Evolutionary conservation across 2,113 vertebrate species (phyloP), one percentile per base, ranked within the genome.

Genomic region (Amphilophus citrinellus): DNA sequence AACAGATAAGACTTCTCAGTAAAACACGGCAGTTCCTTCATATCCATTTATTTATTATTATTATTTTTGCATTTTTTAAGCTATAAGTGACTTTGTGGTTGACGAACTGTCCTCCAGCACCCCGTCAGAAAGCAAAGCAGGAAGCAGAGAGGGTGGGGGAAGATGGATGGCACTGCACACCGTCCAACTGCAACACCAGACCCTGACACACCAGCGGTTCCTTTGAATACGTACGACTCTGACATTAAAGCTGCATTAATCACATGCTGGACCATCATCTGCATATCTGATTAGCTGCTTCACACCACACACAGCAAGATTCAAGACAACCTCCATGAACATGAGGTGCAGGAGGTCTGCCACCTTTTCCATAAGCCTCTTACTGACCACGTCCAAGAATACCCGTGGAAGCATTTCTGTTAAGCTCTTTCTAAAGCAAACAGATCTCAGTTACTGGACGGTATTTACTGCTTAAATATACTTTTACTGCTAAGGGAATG

Each of bases 171-270:
- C 15, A 37, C 50, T 37, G 53, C 56, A 58, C 58, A 57, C 20
- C 37, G 71, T 58, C 71, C 71, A 76, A 76, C 56, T 77, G 44
- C 57, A 77, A 77, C 75, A 59, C 6, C 56, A 58, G 30, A 44
- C 44, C 14, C 71, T 58, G 32, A 37, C 53, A 37, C 71, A 39
- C 50, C 57, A 4, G 32, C 9, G 32, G 30, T 76, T 76, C 50
- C 44, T 58, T 76, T 77, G 75, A 61, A 77, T n/a, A 60, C 37
- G 22, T 17, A 76, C 22, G 37, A 37, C 71, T 77, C 22, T 9
- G 60, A 1, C 42, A 14, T 59, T 60, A 17, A 44, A 42, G 22
- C 35, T 60, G 56, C n/a, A 77, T 77, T 60, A 24, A 60, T 60
- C 57, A 76, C 27, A 27, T 27, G 27, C 27, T 27, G 27, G 27